Conservation (phyloP, 2,113 vertebrate genomes). For the Jaculus jaculus region DNA sequence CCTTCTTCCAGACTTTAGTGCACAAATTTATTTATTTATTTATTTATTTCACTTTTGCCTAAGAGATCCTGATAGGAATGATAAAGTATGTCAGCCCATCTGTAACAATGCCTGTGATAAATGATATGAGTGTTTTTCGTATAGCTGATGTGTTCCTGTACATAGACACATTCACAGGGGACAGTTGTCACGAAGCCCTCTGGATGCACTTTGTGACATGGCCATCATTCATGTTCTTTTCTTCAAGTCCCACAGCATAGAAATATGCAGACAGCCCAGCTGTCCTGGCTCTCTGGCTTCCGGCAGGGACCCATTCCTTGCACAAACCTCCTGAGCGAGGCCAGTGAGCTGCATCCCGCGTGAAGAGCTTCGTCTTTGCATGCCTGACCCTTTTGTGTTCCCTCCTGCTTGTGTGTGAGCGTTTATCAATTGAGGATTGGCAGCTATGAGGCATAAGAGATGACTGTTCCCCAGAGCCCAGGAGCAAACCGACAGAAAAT, state of each 20-base stretch:
- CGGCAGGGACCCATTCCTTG: not conserved
- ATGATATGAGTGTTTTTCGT: not conserved
- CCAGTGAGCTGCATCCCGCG: not conserved
- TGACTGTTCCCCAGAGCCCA: not conserved
- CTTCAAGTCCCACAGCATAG: not conserved
- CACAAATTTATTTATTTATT: not conserved
- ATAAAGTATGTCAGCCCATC: not conserved
- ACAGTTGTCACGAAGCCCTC: not conserved
- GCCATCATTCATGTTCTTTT: conserved; percentile 16
- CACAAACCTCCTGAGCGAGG: not conserved
- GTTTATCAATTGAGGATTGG: not conserved
- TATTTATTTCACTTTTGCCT: not conserved
- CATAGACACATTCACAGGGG: not conserved
- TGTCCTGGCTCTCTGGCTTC: conserved; percentile 28
- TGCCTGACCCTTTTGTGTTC: not conserved
- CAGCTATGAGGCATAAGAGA: not conserved
- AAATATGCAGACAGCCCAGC: conserved; percentile 16
- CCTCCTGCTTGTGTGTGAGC: not conserved
- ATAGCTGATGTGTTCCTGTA: not conserved
- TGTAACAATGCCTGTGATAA: not conserved
- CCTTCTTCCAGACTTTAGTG: conserved; percentile 23
- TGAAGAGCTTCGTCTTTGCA: not conserved
- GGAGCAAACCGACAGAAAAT: conserved; percentile 50
- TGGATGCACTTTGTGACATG: not conserved
- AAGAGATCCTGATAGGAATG: not conserved